These are phyloP conservation scores for Hermatobates lingyangjiaoensis DNA, from an alignment of 1,140 invertebrate genomes.

Conservation along the genomic window DNA sequence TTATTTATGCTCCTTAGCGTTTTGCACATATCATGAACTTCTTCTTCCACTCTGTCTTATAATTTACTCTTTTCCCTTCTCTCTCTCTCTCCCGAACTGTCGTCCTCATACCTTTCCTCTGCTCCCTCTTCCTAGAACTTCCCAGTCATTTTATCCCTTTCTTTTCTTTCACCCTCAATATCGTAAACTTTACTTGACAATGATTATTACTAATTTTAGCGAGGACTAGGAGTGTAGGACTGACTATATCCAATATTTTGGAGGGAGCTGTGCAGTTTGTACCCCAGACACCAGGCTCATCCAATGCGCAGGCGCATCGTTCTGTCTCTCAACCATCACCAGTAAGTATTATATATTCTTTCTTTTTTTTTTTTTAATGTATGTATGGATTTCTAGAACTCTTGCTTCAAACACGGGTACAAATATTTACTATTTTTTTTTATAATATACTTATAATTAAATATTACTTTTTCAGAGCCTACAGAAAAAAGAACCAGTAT, in stretches of 20 bases:
- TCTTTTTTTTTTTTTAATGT: not conserved
- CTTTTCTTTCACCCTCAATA: no score
- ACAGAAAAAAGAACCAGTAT: conserved; percentile 22
- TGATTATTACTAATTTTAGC: no score
- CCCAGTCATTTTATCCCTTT: no score
- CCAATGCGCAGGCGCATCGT: conserved; percentile 9
- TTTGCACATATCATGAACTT: no score
- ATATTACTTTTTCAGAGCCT: not conserved
- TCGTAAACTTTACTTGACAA: no score
- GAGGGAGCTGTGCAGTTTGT: conserved; percentile 48
- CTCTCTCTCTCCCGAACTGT: no score
- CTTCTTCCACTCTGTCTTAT: no score
- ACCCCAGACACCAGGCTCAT: conserved; percentile 22
- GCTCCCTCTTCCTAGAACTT: no score
- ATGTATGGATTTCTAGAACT: not conserved
- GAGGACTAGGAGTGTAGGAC: conserved; percentile 53
- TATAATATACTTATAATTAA: not conserved
- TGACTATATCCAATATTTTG: conserved; percentile 61
- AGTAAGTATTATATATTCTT: conserved; percentile 6
- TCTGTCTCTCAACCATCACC: conserved; percentile 11
- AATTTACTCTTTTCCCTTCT: no score
- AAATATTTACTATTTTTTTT: not conserved
- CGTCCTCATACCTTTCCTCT: no score
- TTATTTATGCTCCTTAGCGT: no score
- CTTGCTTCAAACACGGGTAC: conserved; percentile 1